Percentiles rank a stretch among this genome's conserved stretches.
phyloP scores from a whole-genome alignment of 2,888 invertebrate species.

The Acanthosepion pharaonis region DNA sequence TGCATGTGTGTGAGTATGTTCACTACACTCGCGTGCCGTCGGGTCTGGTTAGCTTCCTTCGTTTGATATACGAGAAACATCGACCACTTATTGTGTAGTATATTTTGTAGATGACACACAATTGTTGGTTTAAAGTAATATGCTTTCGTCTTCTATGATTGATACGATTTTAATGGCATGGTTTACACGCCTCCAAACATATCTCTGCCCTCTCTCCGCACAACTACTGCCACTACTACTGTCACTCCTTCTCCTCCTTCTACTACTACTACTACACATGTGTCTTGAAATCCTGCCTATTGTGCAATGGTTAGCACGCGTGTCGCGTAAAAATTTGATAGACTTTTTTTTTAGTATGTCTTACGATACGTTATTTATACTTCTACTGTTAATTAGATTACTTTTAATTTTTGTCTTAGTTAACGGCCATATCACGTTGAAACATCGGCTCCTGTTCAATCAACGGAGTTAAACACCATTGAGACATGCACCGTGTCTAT shows the following conservation, averaged over 20 bases:
- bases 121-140: constrained; percentile 33
- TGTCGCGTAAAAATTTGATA: too few species aligned
- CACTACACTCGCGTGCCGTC: background rate
- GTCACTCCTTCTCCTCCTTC: background rate
- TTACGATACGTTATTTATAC: too few species aligned
- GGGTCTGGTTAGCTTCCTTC: background rate
- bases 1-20: background rate
- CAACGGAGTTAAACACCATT: too few species aligned
- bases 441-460: too few species aligned
- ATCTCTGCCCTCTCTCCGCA: background rate
- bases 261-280: background rate
- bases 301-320: background rate
- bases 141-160: constrained; percentile 22
- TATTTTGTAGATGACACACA: constrained; percentile 33
- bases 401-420: too few species aligned
- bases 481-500: too few species aligned
- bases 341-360: too few species aligned
- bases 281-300: background rate
- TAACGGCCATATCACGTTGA: too few species aligned
- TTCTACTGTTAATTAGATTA: too few species aligned
- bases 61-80: constrained; percentile 16
- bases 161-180: constrained; percentile 9
- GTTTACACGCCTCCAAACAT: background rate
- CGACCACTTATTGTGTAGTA: background rate
- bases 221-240: background rate